A percentile compares a stretch with the other conserved stretches of the same genome.
These are phyloP conservation scores for Malurus alboscapulatus DNA, from an alignment of 2,113 vertebrate species.

Conservation along the genomic window DNA sequence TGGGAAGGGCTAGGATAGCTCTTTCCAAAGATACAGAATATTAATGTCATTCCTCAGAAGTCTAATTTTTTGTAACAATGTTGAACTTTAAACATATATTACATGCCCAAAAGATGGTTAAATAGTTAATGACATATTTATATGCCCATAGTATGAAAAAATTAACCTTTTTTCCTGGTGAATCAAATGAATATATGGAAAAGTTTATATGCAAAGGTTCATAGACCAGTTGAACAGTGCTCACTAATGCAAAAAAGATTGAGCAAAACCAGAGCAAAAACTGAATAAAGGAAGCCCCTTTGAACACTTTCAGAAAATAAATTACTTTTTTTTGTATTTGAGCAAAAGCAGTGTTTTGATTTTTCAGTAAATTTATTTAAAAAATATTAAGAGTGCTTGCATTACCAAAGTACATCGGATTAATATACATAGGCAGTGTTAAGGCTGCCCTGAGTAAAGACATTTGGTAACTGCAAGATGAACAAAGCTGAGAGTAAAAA, in stretches of 20 bases:
- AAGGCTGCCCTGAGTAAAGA: not conserved
- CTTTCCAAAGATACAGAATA: not conserved
- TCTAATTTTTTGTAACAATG: not conserved
- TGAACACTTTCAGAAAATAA: not conserved
- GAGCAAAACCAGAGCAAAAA: not conserved
- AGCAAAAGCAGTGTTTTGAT: not conserved
- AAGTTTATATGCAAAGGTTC: not conserved
- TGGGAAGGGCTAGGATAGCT: not conserved
- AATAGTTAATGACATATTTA: not conserved
- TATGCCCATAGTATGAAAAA: not conserved
- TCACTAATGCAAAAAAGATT: not conserved
- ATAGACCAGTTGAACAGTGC: not conserved
- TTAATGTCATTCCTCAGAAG: not conserved
- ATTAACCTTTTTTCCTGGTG: not conserved
- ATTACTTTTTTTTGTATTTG: not conserved
- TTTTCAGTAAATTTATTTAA: not conserved
- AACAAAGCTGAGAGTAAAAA: not conserved
- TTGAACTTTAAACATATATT: not conserved
- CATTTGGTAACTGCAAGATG: not conserved
- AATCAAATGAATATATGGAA: not conserved
- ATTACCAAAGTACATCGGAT: not conserved
- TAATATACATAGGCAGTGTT: not conserved
- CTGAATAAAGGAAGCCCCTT: fast-evolving
- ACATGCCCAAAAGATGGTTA: not conserved
- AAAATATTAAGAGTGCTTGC: not conserved